A percentile compares a stretch with the other conserved stretches of the same genome.
Conservation (phyloP, 2,888 invertebrate species). For the Schizaphis graminum region DNA sequence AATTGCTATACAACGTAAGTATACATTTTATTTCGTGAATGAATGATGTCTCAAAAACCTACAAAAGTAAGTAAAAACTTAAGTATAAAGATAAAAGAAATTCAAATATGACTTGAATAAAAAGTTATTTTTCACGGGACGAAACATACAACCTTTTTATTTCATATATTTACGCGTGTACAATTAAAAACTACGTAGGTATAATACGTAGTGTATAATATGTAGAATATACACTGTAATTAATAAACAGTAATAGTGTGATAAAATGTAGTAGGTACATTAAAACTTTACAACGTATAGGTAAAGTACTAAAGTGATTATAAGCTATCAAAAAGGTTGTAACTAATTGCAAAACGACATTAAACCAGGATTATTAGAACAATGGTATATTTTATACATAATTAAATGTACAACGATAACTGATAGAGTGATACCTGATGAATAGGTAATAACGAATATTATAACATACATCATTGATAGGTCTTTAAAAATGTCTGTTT, state of each 20-base stretch:
- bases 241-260: neutral
- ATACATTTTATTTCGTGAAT: neutral
- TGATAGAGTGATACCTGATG: neutral
- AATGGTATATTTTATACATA: neutral
- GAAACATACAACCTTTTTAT: neutral
- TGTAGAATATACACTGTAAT: neutral
- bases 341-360: neutral
- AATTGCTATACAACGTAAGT: neutral
- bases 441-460: conserved; percentile 4
- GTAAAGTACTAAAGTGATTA: neutral
- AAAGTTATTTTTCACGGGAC: neutral
- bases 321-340: neutral
- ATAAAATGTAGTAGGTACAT: neutral
- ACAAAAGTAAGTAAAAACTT: neutral
- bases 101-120: neutral
- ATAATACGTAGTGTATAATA: neutral
- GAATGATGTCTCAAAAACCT: neutral
- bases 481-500: neutral
- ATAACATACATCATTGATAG: too few relatives aligned
- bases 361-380: neutral
- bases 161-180: neutral
- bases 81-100: neutral
- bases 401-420: neutral
- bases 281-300: neutral
- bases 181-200: neutral